Evolutionary conservation across 2,797 vertebrate genomes (phyloP).

Genomic region (Sebastes baramenuke): DNA sequence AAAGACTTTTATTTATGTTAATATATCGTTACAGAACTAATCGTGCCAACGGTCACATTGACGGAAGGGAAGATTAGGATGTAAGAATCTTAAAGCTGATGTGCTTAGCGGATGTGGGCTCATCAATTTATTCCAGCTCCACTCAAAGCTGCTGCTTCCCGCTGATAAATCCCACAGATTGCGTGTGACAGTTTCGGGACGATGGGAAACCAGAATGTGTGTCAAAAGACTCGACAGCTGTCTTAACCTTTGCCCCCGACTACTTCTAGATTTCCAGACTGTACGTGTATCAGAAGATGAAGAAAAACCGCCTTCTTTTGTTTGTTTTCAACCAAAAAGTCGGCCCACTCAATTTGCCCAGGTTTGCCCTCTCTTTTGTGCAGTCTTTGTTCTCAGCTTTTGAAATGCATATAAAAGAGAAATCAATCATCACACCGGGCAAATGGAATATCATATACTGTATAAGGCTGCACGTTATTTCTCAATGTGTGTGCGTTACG

Average conservation of each 20-base stretch:
- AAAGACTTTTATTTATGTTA: neutral
- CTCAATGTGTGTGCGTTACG: neutral
- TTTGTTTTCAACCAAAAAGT: constrained; percentile 29
- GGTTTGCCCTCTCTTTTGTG: constrained; percentile 26
- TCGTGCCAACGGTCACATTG: constrained; percentile 22
- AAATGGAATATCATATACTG: neutral
- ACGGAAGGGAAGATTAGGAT: constrained; percentile 59
- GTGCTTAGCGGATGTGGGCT: constrained; percentile 55
- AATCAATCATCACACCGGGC: constrained; percentile 23
- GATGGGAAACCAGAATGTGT: constrained; percentile 42
- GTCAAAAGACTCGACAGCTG: constrained; percentile 43
- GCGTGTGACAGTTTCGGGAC: constrained; percentile 46
- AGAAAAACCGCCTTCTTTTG: constrained; percentile 23
- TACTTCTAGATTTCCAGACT: constrained; percentile 31
- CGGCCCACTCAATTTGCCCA: constrained; percentile 5
- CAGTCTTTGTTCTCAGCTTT: constrained; percentile 24
- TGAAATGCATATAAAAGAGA: constrained; percentile 33
- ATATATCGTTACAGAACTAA: constrained; percentile 10
- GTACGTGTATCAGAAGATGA: neutral
- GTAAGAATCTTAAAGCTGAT: constrained; percentile 70
- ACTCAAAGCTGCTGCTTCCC: constrained; percentile 47
- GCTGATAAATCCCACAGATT: constrained; percentile 60
- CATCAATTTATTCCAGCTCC: constrained; percentile 55
- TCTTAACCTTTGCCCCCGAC: constrained; percentile 43
- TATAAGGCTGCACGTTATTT: neutral